These are phyloP conservation scores for Ptilonorhynchus violaceus DNA, from an alignment of 2,113 vertebrate genomes.

Conservation along the genomic window DNA sequence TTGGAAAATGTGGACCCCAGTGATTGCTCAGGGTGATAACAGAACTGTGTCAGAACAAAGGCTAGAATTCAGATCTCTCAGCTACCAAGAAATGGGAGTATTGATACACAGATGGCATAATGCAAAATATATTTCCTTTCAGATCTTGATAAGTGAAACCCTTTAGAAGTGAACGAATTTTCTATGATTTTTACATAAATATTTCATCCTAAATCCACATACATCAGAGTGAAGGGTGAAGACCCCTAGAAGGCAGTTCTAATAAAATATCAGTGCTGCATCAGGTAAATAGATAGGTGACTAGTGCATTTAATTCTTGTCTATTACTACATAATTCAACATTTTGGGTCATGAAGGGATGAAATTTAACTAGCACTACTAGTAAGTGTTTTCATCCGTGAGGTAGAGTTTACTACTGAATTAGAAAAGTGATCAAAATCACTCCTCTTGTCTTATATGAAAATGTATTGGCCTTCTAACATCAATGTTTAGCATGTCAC, in stretches of 20 bases:
- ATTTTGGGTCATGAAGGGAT: background rate
- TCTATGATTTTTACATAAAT: background rate
- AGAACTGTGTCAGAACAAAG: background rate
- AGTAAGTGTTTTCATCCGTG: background rate
- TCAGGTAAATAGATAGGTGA: background rate
- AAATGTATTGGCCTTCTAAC: conserved; percentile 1
- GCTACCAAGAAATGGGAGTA: background rate
- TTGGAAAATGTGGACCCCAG: background rate
- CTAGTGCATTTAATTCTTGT: background rate
- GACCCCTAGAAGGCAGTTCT: background rate
- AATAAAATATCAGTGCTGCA: background rate
- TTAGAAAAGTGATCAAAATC: background rate
- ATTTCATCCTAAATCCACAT: background rate
- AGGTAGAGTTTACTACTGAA: background rate
- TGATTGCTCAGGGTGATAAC: background rate
- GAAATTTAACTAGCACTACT: background rate
- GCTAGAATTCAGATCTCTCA: background rate
- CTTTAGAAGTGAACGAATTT: background rate
- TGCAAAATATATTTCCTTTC: background rate
- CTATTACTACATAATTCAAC: background rate
- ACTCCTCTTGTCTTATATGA: background rate
- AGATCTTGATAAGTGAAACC: background rate
- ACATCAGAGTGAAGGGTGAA: background rate
- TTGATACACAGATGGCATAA: background rate
- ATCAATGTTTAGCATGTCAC: background rate